Evolutionary conservation across 2,888 invertebrate genomes (phyloP), one percentile per base, ranked within the genome.

Genomic region (Pollenia griseotomentosa): DNA sequence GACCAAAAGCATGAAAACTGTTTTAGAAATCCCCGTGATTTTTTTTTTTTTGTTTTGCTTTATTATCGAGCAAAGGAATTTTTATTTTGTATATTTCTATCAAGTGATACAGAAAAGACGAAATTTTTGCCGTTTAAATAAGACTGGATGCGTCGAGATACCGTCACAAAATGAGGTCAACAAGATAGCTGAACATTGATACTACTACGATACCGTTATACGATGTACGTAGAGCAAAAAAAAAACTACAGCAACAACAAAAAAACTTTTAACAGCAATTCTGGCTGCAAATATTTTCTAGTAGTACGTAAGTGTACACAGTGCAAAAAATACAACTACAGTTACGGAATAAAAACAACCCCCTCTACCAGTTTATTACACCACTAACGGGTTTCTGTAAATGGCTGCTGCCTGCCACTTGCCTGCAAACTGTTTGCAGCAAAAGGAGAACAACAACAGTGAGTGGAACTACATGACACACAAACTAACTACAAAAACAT

Each of bases 91-190:
- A 23, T 53, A 19, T 40, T 55, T 48, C 12, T 61, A 10, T 12
- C 63, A 83, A 71, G 63, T 70, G 55, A 12, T 40, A 55, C 14
- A 23, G 19, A 46, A 55, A 53, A 74, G n/a, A 79, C 42, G 61
- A 84, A 33, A 74, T 80, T 74, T 84, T 84, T 80, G 74, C 79
- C 79, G 79, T 68, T 85, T 68, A 59, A 85, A 85, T 79, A 85
- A 74, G 84, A 80, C 84, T 84, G 91, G 90, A 90, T 90, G 91
- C 92, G 89, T 90, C 90, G 92, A 91, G 90, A 90, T 90, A 91
- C 91, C 91, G 91, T 91, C 89, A 91, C 91, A 91, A 92, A 92
- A 92, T 92, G 93, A 92, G 92, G 92, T 92, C 92, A 92, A 92
- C 89, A 86, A 89, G 89, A 89, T 89, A 88, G 81, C 84, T 84